These are phyloP conservation scores for Megaceryle alcyon DNA, from an alignment of 2,797 vertebrate genomes.

Conservation along the genomic window DNA sequence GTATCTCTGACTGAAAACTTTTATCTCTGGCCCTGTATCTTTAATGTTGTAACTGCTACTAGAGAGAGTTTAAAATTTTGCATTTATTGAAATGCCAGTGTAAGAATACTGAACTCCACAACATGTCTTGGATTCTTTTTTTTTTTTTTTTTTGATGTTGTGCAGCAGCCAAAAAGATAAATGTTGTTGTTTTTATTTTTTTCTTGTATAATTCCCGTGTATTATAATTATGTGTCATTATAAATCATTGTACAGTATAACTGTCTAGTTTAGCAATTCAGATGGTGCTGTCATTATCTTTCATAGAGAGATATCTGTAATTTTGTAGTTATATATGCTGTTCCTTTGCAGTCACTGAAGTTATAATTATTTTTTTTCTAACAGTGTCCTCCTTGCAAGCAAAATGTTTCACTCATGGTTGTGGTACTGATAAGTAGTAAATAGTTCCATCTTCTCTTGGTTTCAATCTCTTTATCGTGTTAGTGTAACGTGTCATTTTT, in stretches of 20 bases:
- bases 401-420: not conserved
- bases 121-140: not conserved
- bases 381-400: not conserved
- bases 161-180: not conserved
- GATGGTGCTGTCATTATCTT: slow-evolving; percentile 4
- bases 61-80: not conserved
- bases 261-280: not conserved
- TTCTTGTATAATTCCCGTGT: not conserved
- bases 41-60: not conserved
- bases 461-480: not conserved
- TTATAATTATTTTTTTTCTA: not conserved
- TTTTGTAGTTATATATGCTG: slow-evolving; percentile 12
- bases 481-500: slow-evolving; percentile 6
- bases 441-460: slow-evolving; percentile 7
- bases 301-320: not conserved
- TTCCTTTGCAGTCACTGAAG: not conserved
- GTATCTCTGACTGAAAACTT: not conserved
- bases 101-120: not conserved
- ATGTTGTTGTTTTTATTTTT: not conserved
- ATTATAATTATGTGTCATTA: slow-evolving; percentile 28
- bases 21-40: not conserved
- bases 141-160: not conserved
- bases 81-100: not conserved
- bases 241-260: not conserved
- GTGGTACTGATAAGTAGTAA: not conserved